Evolutionary conservation across 2,797 vertebrate species (phyloP).

Genomic region (Menidia menidia): DNA sequence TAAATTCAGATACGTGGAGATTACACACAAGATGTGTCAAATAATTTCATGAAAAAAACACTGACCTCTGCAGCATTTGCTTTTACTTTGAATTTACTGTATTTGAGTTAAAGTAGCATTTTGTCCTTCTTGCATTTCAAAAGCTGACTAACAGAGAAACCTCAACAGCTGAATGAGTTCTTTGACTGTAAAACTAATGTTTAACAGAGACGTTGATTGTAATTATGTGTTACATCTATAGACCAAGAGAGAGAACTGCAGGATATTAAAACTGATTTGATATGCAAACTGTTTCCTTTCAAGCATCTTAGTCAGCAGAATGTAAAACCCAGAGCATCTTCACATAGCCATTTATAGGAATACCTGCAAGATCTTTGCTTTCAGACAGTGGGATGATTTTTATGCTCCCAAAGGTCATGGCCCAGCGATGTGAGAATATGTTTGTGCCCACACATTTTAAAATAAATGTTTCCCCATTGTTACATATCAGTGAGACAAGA

Average conservation of each 20-base stretch:
- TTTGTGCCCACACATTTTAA: slow-evolving; percentile 18
- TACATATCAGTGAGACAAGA: slow-evolving; percentile 15
- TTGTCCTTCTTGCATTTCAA: not conserved
- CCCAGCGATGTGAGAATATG: slow-evolving; percentile 26
- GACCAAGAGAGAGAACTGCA: slow-evolving; percentile 14
- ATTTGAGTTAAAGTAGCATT: not conserved
- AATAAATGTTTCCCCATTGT: slow-evolving; percentile 25
- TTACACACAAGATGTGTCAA: not conserved
- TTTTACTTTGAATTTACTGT: not conserved
- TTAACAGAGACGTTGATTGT: slow-evolving; percentile 25
- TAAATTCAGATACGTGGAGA: slow-evolving; percentile 35
- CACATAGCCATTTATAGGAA: slow-evolving; percentile 23
- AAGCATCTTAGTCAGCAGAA: slow-evolving; percentile 48
- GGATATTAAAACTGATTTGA: slow-evolving; percentile 35
- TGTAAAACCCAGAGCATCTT: slow-evolving; percentile 5
- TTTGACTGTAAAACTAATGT: slow-evolving; percentile 8
- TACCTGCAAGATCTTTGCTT: slow-evolving; percentile 20
- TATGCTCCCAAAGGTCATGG: slow-evolving; percentile 31
- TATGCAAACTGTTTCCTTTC: slow-evolving; percentile 13
- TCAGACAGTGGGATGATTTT: slow-evolving; percentile 28
- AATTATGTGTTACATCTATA: slow-evolving; percentile 11
- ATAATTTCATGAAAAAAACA: slow-evolving; percentile 8
- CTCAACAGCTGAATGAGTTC: not conserved
- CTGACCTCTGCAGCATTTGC: not conserved
- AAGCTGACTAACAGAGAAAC: not conserved